Evolutionary conservation across 2,888 invertebrate species (phyloP), one percentile per base, ranked within the genome.

Genomic region (Odontocerum albicorne): DNA sequence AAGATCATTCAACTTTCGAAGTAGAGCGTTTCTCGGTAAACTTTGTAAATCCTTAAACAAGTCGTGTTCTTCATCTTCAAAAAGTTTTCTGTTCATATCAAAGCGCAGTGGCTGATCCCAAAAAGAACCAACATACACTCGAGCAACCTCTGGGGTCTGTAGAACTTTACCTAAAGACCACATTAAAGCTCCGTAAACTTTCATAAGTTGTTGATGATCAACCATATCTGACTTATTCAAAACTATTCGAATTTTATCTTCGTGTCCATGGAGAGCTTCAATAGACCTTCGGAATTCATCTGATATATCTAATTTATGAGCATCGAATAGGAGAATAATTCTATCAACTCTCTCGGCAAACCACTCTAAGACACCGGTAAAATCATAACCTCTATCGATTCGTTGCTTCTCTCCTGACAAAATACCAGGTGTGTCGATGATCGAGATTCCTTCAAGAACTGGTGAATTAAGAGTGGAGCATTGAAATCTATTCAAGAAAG

Each of bases 221-320:
- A 99, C 90, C 94, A 96, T 96, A 69, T 99, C 98, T 10, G 98
- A 96, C 72, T 99, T 99, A 74, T 99, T 99, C 1, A 99, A 77
- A 43, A 98, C 96, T 66, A 99, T 99, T 55, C 98, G 84, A 64
- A 99, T 98, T 78, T 97, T 96, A 68, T 96, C 96, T 69, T 96
- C 96, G 67, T 96, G 95, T 0, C 95, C 95, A 62, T 94, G 82
- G 22, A 97, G 76, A 1, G 96, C 96, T 72, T 98, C 97, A 66
- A 99, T 99, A 42, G 96, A 95, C 63, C 97, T 81, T 60, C 95
- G 81, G 72, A 99, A 98, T 75, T 99, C 99, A 74, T 99, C 99
- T 1, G 97, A 97, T 67, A 99, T 99, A 69, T 99, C 99, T 49
- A 99, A 79, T 73, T 99, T 99, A 76, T 99, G 98, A 12, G 98